phyloP scores from a whole-genome alignment of 2,113 vertebrate species.

The Petrocephalus microphthalmus region DNA sequence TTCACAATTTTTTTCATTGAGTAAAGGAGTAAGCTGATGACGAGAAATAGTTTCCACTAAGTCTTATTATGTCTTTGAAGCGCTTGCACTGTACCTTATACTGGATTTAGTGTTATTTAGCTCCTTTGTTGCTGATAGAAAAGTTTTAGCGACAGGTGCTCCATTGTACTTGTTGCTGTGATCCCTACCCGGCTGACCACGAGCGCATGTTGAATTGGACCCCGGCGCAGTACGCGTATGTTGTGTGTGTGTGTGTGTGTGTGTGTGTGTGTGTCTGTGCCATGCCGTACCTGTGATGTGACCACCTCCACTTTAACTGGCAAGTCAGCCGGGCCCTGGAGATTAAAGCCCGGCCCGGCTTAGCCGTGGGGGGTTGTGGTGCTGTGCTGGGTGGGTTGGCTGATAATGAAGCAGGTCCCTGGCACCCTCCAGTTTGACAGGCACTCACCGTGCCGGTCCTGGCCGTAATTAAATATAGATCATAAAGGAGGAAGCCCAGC shows the following conservation, averaged over 20 bases:
- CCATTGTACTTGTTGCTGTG: background rate
- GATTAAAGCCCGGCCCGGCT: constrained; percentile 29
- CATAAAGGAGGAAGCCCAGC: background rate
- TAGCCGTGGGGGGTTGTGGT: constrained; percentile 30
- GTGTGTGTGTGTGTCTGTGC: constrained; percentile 23
- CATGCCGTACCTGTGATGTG: constrained; percentile 16
- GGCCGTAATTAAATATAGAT: constrained; percentile 21
- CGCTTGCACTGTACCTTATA: background rate
- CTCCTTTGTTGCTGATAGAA: background rate
- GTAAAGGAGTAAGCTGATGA: background rate
- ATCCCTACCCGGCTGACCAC: background rate
- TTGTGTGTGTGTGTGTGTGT: background rate
- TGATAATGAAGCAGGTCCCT: constrained; percentile 8
- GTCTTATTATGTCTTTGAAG: background rate
- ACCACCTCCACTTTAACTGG: background rate
- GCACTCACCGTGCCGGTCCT: background rate
- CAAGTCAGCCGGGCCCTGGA: constrained; percentile 21
- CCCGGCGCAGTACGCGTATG: background rate
- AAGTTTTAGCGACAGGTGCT: background rate
- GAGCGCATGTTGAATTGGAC: background rate
- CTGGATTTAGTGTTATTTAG: background rate
- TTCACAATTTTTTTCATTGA: background rate
- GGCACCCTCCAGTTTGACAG: background rate
- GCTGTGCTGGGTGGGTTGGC: constrained; percentile 13
- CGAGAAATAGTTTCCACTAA: background rate